Percentiles rank a stretch among this genome's conserved stretches.
Conservation (phyloP, 2,797 vertebrate species). For the Myripristis jacobus region DNA sequence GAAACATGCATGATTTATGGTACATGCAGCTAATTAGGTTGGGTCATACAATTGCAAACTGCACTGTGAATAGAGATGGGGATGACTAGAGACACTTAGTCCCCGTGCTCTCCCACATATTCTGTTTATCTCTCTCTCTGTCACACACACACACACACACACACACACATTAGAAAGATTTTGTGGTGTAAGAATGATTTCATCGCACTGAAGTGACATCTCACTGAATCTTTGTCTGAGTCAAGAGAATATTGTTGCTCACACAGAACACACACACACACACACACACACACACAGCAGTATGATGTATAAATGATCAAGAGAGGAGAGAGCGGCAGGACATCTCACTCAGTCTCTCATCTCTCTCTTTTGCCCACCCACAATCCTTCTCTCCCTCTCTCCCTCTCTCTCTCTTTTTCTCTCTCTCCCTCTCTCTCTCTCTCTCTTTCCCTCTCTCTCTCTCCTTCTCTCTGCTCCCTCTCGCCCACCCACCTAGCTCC, state of each 20-base stretch:
- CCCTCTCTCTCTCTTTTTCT: conserved; percentile 6
- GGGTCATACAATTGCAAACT: conserved; percentile 41
- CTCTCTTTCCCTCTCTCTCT: conserved; percentile 2
- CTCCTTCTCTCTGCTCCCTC: conserved; percentile 18
- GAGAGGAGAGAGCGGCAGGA: conserved; percentile 69
- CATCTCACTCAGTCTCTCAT: conserved; percentile 48
- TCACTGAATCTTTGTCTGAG: conserved; percentile 61
- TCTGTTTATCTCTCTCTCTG: conserved; percentile 12
- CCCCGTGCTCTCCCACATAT: conserved; percentile 48
- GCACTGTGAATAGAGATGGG: conserved; percentile 30
- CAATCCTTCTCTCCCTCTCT: conserved; percentile 19
- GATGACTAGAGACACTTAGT: conserved; percentile 44
- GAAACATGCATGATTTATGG: conserved; percentile 62
- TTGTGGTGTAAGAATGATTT: conserved; percentile 42
- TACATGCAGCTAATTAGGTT: conserved; percentile 66
- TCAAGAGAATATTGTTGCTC: conserved; percentile 27
- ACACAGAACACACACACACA: conserved; percentile 11
- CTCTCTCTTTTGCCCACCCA: conserved; percentile 53
- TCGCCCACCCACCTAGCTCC: conserved; percentile 46
- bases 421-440: conserved; percentile 3
- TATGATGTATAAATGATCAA: conserved; percentile 81
- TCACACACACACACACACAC: conserved; percentile 3
- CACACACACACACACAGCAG: conserved; percentile 18
- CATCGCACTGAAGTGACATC: conserved; percentile 56
- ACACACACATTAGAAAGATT: conserved; percentile 41